These are phyloP conservation scores for Melanocharis versteri DNA, from an alignment of 2,113 vertebrate species.

Conservation along the genomic window DNA sequence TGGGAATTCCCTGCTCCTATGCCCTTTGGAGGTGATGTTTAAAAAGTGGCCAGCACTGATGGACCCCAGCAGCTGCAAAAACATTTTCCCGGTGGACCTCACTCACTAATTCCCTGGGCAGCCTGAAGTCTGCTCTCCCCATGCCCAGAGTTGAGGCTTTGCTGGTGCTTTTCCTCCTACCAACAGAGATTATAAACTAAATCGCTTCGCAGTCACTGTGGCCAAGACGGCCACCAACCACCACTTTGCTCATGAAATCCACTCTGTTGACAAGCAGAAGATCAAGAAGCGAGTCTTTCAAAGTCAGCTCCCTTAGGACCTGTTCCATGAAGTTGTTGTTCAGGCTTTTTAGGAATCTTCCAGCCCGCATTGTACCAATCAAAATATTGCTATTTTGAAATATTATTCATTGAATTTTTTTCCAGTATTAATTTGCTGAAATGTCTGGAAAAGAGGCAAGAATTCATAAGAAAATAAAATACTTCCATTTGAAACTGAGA, in stretches of 20 bases:
- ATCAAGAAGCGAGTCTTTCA: not conserved
- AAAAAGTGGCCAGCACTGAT: not conserved
- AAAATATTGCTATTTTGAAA: not conserved
- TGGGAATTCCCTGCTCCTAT: not conserved
- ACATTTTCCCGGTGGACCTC: not conserved
- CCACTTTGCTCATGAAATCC: not conserved
- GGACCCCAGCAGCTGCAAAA: not conserved
- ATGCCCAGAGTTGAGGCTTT: not conserved
- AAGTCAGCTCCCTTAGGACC: too few relatives aligned
- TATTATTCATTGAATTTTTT: not conserved
- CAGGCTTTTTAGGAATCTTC: not conserved
- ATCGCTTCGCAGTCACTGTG: not conserved
- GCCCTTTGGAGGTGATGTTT: not conserved
- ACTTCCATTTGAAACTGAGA: not conserved
- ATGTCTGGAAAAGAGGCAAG: not conserved
- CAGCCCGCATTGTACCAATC: accelerated
- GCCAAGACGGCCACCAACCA: not conserved
- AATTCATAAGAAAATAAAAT: not conserved
- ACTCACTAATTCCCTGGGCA: not conserved
- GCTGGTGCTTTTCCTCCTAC: not conserved
- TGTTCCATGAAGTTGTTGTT: not conserved
- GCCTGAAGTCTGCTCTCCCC: not conserved
- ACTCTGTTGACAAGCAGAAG: not conserved
- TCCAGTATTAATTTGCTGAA: not conserved
- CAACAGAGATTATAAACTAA: not conserved